A percentile compares a stretch with the other conserved stretches of the same genome.
These are phyloP conservation scores for Dasypolia templi DNA, from an alignment of 2,888 invertebrate genomes.

Conservation along the genomic window DNA sequence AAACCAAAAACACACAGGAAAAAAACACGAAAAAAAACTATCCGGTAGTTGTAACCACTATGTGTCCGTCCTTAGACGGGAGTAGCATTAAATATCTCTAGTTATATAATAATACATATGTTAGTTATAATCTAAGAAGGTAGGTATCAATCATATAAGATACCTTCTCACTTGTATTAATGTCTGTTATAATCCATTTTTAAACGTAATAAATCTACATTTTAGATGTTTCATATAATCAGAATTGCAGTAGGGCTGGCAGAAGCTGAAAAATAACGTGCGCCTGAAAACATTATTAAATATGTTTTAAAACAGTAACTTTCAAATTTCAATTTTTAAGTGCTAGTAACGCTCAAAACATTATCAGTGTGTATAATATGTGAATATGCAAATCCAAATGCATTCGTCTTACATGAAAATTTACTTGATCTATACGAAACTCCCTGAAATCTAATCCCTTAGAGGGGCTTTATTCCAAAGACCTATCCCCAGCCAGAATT, in stretches of 20 bases:
- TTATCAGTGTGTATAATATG: background rate
- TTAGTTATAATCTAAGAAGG: slow-evolving; percentile 33
- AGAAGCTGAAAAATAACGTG: slow-evolving; percentile 23
- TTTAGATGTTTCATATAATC: slow-evolving; percentile 38
- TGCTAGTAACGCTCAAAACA: background rate
- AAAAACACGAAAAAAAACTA: slow-evolving; percentile 33
- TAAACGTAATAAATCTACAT: slow-evolving; percentile 32
- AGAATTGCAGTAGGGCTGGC: background rate
- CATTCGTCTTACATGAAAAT: background rate
- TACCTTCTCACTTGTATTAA: slow-evolving; percentile 48
- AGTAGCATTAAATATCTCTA: slow-evolving; percentile 51
- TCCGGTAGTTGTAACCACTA: slow-evolving; percentile 36
- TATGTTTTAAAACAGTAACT: background rate
- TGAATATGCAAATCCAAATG: background rate
- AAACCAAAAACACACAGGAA: slow-evolving; percentile 29
- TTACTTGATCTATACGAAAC: background rate
- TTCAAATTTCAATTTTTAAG: background rate
- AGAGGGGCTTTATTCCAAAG: background rate
- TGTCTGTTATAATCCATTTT: slow-evolving; percentile 38
- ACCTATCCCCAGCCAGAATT: background rate
- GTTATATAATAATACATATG: slow-evolving; percentile 31
- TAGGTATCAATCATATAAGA: slow-evolving; percentile 46
- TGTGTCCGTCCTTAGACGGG: slow-evolving; percentile 56
- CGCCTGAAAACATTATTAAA: background rate
- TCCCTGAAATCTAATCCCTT: background rate